phyloP scores from a whole-genome alignment of 2,888 invertebrate genomes.

The Orthonevra nobilis region DNA sequence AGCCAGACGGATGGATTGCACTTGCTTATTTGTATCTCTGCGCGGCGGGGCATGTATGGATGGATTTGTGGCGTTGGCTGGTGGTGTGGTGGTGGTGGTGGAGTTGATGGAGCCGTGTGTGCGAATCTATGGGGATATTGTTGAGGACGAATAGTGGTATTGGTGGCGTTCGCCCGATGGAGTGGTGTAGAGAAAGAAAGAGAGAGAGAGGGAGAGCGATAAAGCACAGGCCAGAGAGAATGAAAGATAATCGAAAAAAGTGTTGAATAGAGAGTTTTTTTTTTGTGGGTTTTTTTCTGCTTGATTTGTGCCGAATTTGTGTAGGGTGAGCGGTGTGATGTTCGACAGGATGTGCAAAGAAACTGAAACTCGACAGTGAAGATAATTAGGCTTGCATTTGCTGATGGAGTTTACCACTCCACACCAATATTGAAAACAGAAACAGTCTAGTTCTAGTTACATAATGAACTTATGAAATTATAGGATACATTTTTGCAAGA shows the following conservation, averaged over 20 bases:
- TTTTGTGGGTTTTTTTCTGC: no score
- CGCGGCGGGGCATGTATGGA: slow-evolving; percentile 68
- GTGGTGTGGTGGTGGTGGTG: slow-evolving; percentile 3
- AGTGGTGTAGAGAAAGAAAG: slow-evolving; percentile 26
- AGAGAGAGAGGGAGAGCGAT: slow-evolving; percentile 27
- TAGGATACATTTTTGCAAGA: no score
- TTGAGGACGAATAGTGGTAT: slow-evolving; percentile 41
- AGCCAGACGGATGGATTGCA: slow-evolving; percentile 70
- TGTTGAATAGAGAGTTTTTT: slow-evolving; percentile 54
- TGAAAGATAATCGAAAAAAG: slow-evolving; percentile 60
- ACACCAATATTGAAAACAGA: no score
- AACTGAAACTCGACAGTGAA: no score
- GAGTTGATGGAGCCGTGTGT: slow-evolving; percentile 25
- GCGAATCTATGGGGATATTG: slow-evolving; percentile 36
- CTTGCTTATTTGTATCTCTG: slow-evolving; percentile 70
- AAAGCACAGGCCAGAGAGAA: slow-evolving; percentile 40
- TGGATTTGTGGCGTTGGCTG: slow-evolving; percentile 22
- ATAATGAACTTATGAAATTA: no score
- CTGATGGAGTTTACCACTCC: no score
- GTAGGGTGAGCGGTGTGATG: slow-evolving; percentile 29
- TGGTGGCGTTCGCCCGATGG: slow-evolving; percentile 36
- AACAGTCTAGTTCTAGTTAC: no score
- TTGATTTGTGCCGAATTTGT: slow-evolving; percentile 58
- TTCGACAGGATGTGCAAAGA: no score
- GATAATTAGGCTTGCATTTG: no score